Evolutionary conservation across 2,113 vertebrate genomes (phyloP), one percentile per base, ranked within the genome.

Genomic region (Pterocles orientalis): DNA sequence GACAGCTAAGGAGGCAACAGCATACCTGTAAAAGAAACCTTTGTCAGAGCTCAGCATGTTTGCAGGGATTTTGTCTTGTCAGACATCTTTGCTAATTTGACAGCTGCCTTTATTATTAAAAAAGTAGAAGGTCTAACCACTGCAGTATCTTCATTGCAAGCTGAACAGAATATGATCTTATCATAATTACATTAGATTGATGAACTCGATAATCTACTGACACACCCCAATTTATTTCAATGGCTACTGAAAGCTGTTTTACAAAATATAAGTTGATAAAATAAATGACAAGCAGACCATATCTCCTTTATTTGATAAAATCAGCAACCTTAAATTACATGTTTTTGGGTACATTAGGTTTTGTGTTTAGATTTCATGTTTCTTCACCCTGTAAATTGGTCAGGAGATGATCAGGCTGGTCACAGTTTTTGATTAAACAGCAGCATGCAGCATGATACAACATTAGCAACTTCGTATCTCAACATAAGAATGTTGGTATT

Each of bases 71-170:
- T 95, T 96, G 88, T 97, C 65, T 88, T 53, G 33, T 50, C 25
- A 92, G 50, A 53, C 47, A 90, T 87, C 39, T 95, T 94, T 91
- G 61, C 82, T 93, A 92, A 93, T 93, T 93, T 88, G 84, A 94
- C 76, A 96, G 58, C 28, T 94, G 58, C 28, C 41, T 97, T 88
- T 88, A 47, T 93, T 94, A 86, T 77, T 93, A 79, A 94, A 87
- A 78, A 66, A 86, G 24, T 70, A 66, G 20, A 81, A n/a, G 69
- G 19, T 86, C 34, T 82, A 66, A 14, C n/a, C 73, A 91, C 70
- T 75, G 33, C 7, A 88, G 24, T 89, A 82, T 53, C 78, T 94
- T 73, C 71, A 39, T 57, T 93, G 29, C 48, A 78, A 94, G 33
- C 29, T 75, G 88, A 96, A 87, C 45, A 94, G 61, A 87, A 84